Conservation (phyloP, 2,888 invertebrate species). For the Ophraella communa region DNA sequence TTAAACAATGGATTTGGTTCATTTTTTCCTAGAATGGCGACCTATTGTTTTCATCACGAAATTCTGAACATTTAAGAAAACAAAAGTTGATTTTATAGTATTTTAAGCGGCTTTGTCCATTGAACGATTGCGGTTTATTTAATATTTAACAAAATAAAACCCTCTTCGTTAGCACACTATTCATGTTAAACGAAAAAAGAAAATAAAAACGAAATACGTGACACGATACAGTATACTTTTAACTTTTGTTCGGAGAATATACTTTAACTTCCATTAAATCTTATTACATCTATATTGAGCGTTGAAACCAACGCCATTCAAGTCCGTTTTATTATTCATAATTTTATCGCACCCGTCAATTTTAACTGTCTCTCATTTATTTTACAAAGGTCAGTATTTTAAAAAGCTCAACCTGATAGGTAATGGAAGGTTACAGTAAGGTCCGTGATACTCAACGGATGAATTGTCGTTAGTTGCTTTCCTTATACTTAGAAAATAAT, state of each 20-base stretch:
- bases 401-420: not conserved
- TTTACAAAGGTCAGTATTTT: conserved; percentile 7
- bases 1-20: not conserved
- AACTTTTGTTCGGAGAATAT: conserved; percentile 20
- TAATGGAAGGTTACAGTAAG: not conserved
- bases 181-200: not conserved
- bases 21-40: not conserved
- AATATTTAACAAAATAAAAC: not conserved
- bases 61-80: not conserved
- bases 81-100: not conserved
- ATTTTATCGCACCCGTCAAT: conserved; percentile 17
- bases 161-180: not conserved
- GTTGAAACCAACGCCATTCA: conserved; percentile 24
- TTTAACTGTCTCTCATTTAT: conserved; percentile 11
- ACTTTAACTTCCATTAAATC: conserved; percentile 26
- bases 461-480: not conserved
- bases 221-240: conserved; percentile 20
- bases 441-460: not conserved
- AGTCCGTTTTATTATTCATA: conserved; percentile 16
- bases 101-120: not conserved
- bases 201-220: conserved; percentile 10
- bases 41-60: not conserved
- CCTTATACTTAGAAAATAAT: not conserved
- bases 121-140: not conserved
- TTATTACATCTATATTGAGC: conserved; percentile 17